Conservation (phyloP, 2,797 vertebrate species). For the Nyctibius grandis region DNA sequence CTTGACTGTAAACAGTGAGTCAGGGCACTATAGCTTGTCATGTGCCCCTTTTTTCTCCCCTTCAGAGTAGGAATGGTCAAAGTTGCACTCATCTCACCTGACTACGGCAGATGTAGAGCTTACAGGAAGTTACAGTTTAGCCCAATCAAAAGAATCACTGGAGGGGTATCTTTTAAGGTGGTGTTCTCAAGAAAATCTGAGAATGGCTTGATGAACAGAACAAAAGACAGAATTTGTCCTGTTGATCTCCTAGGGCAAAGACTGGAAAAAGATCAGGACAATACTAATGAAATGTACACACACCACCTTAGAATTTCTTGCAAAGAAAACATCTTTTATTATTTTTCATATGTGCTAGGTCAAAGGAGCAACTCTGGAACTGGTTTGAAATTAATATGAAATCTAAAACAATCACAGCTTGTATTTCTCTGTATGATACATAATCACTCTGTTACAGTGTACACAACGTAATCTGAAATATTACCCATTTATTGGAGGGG, state of each 20-base stretch:
- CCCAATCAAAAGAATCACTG: neutral
- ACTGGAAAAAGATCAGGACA: neutral
- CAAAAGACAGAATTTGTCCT: neutral
- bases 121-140: neutral
- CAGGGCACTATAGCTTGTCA: neutral
- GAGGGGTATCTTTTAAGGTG: neutral
- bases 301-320: neutral
- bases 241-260: neutral
- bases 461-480: neutral
- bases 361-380: neutral
- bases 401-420: conserved; percentile 30
- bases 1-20: neutral
- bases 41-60: too few relatives aligned
- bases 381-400: neutral
- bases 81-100: neutral
- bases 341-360: neutral
- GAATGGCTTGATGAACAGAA: neutral
- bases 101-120: neutral
- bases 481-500: neutral
- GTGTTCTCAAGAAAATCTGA: neutral
- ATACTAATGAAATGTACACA: neutral
- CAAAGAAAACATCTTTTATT: conserved; percentile 13
- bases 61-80: neutral
- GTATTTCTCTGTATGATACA: neutral
- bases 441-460: neutral